phyloP scores from a whole-genome alignment of 2,888 invertebrate species.

The Leucania comma region DNA sequence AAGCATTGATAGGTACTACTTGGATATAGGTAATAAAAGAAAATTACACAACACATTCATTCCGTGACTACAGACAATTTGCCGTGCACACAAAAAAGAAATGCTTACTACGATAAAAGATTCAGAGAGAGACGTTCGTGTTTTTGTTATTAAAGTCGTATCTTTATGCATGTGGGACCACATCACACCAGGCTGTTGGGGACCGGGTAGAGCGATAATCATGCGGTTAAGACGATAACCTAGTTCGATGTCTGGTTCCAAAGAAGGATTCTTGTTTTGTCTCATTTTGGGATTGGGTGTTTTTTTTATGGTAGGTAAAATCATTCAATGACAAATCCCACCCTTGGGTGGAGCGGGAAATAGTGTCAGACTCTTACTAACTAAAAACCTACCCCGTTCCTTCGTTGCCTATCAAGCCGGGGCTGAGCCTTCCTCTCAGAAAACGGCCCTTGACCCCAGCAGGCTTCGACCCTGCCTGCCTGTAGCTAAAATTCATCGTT shows the following conservation, averaged over 20 bases:
- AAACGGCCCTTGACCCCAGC: too few relatives aligned
- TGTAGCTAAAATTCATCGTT: background rate
- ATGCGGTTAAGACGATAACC: conserved; percentile 36
- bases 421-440: too few relatives aligned
- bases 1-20: conserved; percentile 66
- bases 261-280: background rate
- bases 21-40: conserved; percentile 69
- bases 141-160: conserved; percentile 61
- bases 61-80: conserved; percentile 70
- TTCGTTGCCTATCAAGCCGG: too few relatives aligned
- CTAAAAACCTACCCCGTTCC: too few relatives aligned
- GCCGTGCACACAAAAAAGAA: conserved; percentile 60
- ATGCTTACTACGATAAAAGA: conserved; percentile 61
- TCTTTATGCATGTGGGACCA: conserved; percentile 54
- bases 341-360: too few relatives aligned
- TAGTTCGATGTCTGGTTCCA: conserved; percentile 4
- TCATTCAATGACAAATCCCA: too few relatives aligned
- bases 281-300: too few relatives aligned
- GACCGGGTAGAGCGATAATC: conserved; percentile 33
- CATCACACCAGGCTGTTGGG: conserved; percentile 46
- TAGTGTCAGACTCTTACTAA: too few relatives aligned
- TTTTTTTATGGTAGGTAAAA: too few relatives aligned
- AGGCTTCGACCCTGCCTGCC: too few relatives aligned
- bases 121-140: conserved; percentile 58
- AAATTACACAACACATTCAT: conserved; percentile 70